Percentiles rank a stretch among this genome's conserved stretches.
Conservation (phyloP, 2,888 invertebrate genomes). For the Idaea dimidiata region DNA sequence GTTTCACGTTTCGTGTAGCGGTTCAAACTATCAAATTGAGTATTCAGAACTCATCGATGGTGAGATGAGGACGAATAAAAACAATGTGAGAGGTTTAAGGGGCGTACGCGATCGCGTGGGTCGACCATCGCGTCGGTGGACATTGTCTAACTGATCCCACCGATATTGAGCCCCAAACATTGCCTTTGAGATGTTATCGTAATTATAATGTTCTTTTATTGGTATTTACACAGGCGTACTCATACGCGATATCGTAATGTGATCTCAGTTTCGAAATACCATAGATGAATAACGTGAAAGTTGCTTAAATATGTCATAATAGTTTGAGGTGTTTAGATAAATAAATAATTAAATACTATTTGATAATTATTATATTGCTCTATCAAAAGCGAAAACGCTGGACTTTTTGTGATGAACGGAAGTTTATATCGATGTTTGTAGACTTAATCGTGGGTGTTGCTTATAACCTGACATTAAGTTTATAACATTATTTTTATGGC, state of each 20-base stretch:
- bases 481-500: neutral
- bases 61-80: slow-evolving; percentile 60
- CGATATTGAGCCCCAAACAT: slow-evolving; percentile 67
- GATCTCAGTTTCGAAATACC: slow-evolving; percentile 30
- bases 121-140: slow-evolving; percentile 71
- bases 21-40: slow-evolving; percentile 40
- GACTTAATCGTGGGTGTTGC: neutral
- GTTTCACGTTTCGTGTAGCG: slow-evolving; percentile 42
- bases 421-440: slow-evolving; percentile 1
- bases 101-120: slow-evolving; percentile 67
- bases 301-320: slow-evolving; percentile 32
- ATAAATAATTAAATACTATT: slow-evolving; percentile 26
- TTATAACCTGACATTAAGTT: neutral
- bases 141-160: slow-evolving; percentile 65
- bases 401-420: slow-evolving; percentile 11
- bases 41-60: slow-evolving; percentile 49
- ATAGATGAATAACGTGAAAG: slow-evolving; percentile 27
- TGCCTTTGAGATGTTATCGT: slow-evolving; percentile 68
- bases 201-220: slow-evolving; percentile 76
- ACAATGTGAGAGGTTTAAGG: slow-evolving; percentile 57
- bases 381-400: slow-evolving; percentile 21
- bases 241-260: slow-evolving; percentile 26
- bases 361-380: slow-evolving; percentile 29
- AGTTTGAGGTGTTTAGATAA: slow-evolving; percentile 18
- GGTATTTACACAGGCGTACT: slow-evolving; percentile 63